These are phyloP conservation scores for Streptopelia turtur DNA, from an alignment of 2,797 vertebrate genomes.

Conservation along the genomic window DNA sequence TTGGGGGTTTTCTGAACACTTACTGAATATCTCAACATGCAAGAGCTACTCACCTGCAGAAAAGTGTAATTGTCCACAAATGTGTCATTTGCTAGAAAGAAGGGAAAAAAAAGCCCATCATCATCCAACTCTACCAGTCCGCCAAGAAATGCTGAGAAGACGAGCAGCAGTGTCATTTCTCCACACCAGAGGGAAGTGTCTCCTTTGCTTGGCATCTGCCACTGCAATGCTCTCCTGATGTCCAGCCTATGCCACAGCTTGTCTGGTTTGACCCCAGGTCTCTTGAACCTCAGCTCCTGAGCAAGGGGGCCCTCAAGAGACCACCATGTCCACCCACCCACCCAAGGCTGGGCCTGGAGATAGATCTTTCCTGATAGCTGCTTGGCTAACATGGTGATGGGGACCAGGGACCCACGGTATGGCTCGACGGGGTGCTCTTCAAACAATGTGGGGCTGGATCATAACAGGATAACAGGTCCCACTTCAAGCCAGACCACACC, in stretches of 20 bases:
- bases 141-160: neutral
- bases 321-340: neutral
- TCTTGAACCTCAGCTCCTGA: neutral
- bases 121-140: neutral
- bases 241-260: neutral
- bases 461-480: neutral
- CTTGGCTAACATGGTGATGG: neutral
- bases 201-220: neutral
- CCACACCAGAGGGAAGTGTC: neutral
- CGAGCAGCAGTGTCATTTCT: neutral
- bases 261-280: neutral
- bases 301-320: neutral
- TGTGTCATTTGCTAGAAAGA: neutral
- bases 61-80: neutral
- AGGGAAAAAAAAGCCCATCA: neutral
- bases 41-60: neutral
- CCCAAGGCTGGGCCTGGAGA: neutral
- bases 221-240: neutral
- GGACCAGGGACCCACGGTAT: neutral
- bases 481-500: neutral
- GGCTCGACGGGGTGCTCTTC: neutral
- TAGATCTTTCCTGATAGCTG: neutral
- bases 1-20: neutral
- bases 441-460: neutral
- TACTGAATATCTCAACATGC: neutral